Evolutionary conservation across 2,888 invertebrate genomes (phyloP).

Genomic region (Petrolisthes manimaculis): DNA sequence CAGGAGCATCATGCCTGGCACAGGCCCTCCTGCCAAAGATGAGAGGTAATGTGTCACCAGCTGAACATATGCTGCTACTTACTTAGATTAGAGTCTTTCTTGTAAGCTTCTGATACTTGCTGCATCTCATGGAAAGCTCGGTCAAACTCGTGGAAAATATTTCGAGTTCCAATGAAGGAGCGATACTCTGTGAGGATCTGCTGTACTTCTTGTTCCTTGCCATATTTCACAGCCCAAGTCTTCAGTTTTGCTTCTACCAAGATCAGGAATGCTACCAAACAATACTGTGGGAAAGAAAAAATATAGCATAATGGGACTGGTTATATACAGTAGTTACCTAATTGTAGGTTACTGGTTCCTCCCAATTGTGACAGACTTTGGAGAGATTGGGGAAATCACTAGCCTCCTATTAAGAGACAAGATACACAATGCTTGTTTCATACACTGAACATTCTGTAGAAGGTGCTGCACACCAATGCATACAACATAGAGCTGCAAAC

Average conservation of each 20-base stretch:
- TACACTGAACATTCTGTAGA: too few relatives aligned
- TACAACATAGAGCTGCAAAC: too few relatives aligned
- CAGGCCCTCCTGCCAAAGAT: too few relatives aligned
- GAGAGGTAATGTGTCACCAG: too few relatives aligned
- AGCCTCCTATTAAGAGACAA: too few relatives aligned
- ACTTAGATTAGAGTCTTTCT: constrained; percentile 85
- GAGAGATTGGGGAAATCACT: too few relatives aligned
- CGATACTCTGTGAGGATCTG: constrained; percentile 89
- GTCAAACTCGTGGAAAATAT: constrained; percentile 94
- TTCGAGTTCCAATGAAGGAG: constrained; percentile 91
- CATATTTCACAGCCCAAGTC: constrained; percentile 91
- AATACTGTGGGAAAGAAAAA: constrained; percentile 75
- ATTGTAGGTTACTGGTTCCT: too few relatives aligned
- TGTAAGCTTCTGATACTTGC: constrained; percentile 90
- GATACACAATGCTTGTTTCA: too few relatives aligned
- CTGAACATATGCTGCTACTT: constrained; percentile 68
- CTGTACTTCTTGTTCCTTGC: constrained; percentile 83
- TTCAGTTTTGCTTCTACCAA: constrained; percentile 90
- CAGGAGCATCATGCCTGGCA: too few relatives aligned
- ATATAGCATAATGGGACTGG: not conserved
- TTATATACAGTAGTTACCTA: not conserved
- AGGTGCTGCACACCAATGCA: too few relatives aligned
- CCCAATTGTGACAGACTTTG: too few relatives aligned
- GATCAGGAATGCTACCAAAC: constrained; percentile 91
- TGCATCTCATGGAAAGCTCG: constrained; percentile 92